Conservation (phyloP, 2,113 vertebrate species). For the Eurystomus gularis region DNA sequence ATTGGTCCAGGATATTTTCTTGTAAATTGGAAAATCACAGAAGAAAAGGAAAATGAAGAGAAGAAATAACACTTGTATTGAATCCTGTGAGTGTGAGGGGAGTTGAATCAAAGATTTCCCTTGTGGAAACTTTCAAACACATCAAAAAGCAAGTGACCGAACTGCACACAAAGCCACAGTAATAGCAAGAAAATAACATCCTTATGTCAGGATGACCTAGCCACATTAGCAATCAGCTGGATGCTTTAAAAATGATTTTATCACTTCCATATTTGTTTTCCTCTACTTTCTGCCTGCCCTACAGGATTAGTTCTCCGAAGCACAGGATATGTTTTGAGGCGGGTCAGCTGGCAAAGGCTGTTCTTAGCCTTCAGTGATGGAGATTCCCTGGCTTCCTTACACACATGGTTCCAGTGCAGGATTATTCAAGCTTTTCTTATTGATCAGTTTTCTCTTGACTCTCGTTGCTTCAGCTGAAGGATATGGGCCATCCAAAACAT, state of each 20-base stretch:
- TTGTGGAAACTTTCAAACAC: neutral
- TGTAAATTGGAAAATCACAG: neutral
- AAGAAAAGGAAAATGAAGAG: neutral
- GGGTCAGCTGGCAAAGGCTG: neutral
- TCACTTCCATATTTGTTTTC: slow-evolving; percentile 57
- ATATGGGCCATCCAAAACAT: neutral
- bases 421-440: neutral
- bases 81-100: neutral
- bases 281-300: neutral
- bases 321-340: neutral
- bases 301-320: neutral
- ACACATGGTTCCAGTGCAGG: neutral
- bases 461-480: neutral
- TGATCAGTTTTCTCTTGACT: neutral
- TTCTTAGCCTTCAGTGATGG: neutral
- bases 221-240: slow-evolving; percentile 3
- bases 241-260: slow-evolving; percentile 42
- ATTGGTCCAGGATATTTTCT: neutral
- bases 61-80: neutral
- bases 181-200: slow-evolving; percentile 13
- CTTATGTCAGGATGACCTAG: slow-evolving; percentile 17
- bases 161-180: neutral
- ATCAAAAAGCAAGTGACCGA: slow-evolving; percentile 13
- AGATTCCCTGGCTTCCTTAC: neutral
- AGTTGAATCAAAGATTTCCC: neutral